Evolutionary conservation across 2,888 invertebrate species (phyloP).

Genomic region (Drosophila suboccidentalis): DNA sequence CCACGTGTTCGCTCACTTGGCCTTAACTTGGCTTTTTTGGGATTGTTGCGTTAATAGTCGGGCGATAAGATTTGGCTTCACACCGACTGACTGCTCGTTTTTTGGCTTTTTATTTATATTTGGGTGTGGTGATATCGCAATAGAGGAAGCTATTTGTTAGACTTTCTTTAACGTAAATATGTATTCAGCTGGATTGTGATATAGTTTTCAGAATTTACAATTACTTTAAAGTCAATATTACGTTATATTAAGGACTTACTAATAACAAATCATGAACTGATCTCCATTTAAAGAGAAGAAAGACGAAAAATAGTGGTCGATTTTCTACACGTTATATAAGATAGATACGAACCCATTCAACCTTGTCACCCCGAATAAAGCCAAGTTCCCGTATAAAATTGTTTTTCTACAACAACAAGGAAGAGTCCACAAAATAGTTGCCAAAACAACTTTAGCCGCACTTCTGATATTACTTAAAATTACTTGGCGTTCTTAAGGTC

Average conservation of each 20-base stretch:
- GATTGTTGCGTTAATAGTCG: slow-evolving; percentile 73
- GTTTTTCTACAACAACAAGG: slow-evolving; percentile 6
- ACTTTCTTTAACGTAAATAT: neutral
- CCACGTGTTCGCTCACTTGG: slow-evolving; percentile 61
- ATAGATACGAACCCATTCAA: slow-evolving; percentile 37
- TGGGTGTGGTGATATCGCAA: neutral
- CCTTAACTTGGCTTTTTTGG: slow-evolving; percentile 71
- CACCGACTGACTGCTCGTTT: slow-evolving; percentile 30
- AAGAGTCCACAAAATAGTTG: slow-evolving; percentile 55
- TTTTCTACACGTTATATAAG: slow-evolving; percentile 4
- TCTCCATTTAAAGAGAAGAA: too few species aligned
- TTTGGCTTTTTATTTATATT: neutral
- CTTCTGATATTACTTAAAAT: slow-evolving; percentile 28
- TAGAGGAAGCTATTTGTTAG: neutral
- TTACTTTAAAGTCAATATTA: neutral
- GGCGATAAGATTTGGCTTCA: slow-evolving; percentile 65
- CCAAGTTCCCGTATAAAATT: slow-evolving; percentile 8
- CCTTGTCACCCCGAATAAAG: slow-evolving; percentile 34
- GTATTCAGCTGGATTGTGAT: neutral
- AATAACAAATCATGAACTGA: neutral
- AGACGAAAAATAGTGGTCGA: slow-evolving; percentile 11
- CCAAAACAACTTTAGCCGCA: slow-evolving; percentile 61
- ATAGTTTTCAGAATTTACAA: too few species aligned
- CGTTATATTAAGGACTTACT: neutral
- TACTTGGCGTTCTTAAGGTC: slow-evolving; percentile 19